Conservation (phyloP, 2,797 vertebrate genomes). For the Bufotes viridis region DNA sequence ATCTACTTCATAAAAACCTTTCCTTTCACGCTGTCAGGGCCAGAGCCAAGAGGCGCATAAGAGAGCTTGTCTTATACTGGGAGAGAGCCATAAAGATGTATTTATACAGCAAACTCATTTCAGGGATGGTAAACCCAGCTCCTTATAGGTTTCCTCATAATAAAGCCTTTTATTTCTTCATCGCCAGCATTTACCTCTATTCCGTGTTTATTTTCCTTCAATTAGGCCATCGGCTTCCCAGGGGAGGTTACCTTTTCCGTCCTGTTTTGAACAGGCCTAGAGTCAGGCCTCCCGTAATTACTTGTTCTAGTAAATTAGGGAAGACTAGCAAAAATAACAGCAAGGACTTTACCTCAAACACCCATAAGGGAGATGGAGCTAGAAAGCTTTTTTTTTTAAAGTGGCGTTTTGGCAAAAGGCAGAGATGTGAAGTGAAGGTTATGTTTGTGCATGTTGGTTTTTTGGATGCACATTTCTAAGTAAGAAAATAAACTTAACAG, state of each 20-base stretch:
- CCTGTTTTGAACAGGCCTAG: constrained; percentile 39
- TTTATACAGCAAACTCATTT: constrained; percentile 68
- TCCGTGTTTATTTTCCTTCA: constrained; percentile 57
- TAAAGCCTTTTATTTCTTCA: constrained; percentile 63
- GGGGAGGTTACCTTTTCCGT: constrained; percentile 49
- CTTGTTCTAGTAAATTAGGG: constrained; percentile 45
- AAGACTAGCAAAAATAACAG: constrained; percentile 29
- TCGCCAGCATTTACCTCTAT: constrained; percentile 54
- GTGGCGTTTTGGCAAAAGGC: background rate
- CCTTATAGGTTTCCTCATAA: constrained; percentile 69
- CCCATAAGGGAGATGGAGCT: background rate
- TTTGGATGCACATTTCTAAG: background rate
- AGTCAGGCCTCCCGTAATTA: constrained; percentile 46
- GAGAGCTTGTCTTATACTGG: constrained; percentile 60
- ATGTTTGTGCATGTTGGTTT: background rate
- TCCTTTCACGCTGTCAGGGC: constrained; percentile 50
- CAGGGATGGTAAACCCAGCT: constrained; percentile 69
- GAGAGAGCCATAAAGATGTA: constrained; percentile 66
- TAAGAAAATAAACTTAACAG: background rate
- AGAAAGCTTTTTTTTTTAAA: background rate
- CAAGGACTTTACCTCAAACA: constrained; percentile 20
- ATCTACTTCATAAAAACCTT: constrained; percentile 48
- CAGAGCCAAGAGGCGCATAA: constrained; percentile 47
- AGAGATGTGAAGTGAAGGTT: background rate
- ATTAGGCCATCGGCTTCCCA: constrained; percentile 51